Conservation (phyloP, 2,797 vertebrate genomes). For the Saxicola maurus region DNA sequence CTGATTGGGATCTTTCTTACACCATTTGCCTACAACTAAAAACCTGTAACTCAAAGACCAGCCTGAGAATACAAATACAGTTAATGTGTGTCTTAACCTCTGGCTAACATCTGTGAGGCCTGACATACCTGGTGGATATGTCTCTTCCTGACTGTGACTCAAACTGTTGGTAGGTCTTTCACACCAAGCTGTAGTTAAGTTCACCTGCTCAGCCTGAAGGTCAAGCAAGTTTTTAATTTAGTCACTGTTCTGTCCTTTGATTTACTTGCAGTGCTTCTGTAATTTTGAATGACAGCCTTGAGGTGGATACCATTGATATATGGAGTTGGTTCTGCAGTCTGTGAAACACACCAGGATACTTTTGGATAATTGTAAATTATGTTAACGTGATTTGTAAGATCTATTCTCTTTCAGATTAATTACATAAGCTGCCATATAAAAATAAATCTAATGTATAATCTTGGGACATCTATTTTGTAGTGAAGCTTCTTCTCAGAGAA, state of each 20-base stretch:
- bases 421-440: not conserved
- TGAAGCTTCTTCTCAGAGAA: not conserved
- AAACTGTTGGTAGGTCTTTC: not conserved
- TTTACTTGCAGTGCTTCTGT: not conserved
- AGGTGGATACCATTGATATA: not conserved
- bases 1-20: not conserved
- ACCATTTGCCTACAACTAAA: not conserved
- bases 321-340: not conserved
- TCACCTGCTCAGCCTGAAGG: not conserved
- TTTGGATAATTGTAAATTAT: not conserved
- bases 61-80: not conserved
- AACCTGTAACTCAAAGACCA: not conserved
- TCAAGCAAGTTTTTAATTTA: not conserved
- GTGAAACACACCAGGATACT: not conserved
- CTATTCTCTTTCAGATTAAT: not conserved
- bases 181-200: not conserved
- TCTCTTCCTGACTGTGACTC: not conserved
- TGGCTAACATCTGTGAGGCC: not conserved
- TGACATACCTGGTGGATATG: not conserved
- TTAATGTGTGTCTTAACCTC: not conserved
- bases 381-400: not conserved
- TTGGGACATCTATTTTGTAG: not conserved
- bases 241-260: not conserved
- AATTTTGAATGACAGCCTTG: not conserved
- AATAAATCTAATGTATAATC: not conserved